These are phyloP conservation scores for Stegastes partitus DNA, from an alignment of 2,113 vertebrate genomes.

Conservation along the genomic window DNA sequence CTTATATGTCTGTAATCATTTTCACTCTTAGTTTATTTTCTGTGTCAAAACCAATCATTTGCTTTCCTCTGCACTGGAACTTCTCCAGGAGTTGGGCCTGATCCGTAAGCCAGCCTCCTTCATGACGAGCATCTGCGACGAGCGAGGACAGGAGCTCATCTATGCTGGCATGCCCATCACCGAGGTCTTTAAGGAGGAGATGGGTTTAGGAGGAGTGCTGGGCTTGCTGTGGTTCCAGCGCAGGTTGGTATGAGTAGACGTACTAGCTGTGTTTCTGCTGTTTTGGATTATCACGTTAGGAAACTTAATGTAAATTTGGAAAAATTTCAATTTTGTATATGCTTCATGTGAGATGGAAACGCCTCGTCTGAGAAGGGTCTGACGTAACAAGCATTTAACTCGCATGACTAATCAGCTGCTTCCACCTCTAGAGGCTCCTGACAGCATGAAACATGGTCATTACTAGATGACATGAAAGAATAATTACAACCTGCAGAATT, in stretches of 20 bases:
- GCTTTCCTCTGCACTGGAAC: not conserved
- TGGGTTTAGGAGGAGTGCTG: slow-evolving; percentile 95
- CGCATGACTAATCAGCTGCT: too few relatives aligned
- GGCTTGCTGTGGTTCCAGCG: slow-evolving; percentile 98
- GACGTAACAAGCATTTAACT: too few relatives aligned
- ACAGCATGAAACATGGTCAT: too few relatives aligned
- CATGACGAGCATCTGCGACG: slow-evolving; percentile 99
- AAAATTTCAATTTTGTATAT: too few relatives aligned
- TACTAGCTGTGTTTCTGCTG: too few relatives aligned
- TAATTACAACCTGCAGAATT: too few relatives aligned
- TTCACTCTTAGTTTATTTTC: not conserved
- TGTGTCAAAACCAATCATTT: not conserved
- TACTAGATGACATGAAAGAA: too few relatives aligned
- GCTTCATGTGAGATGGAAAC: too few relatives aligned
- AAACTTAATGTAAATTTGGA: too few relatives aligned
- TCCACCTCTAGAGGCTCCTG: too few relatives aligned
- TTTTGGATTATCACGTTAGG: too few relatives aligned
- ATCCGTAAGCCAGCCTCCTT: slow-evolving; percentile 98
- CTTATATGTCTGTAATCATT: not conserved
- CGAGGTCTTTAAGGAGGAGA: slow-evolving; percentile 97
- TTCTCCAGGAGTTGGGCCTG: slow-evolving; percentile 92
- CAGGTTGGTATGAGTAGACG: slow-evolving; percentile 81
- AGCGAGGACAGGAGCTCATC: slow-evolving; percentile 97
- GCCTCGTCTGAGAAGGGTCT: too few relatives aligned
- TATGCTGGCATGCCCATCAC: slow-evolving; percentile 99